phyloP scores from a whole-genome alignment of 2,888 invertebrate species.

The Scaptomyza polygonia region DNA sequence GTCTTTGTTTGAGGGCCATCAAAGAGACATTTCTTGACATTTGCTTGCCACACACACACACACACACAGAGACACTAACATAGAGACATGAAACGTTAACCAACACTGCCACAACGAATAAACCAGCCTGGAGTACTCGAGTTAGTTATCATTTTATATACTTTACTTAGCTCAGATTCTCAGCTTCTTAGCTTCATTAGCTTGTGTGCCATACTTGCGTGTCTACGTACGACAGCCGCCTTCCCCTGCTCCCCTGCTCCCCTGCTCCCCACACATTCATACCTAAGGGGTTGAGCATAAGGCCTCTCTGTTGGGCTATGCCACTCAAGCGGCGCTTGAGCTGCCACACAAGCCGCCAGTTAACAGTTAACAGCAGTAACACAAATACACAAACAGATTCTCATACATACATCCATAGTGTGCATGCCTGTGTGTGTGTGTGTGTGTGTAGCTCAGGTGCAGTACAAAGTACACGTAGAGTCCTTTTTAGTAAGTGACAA shows the following conservation, averaged over 20 bases:
- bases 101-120: constrained; percentile 39
- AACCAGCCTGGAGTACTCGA: constrained; percentile 22
- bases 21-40: constrained; percentile 59
- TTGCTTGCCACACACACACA: constrained; percentile 47
- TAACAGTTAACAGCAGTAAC: constrained; percentile 30
- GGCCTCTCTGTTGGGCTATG: background rate
- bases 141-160: constrained; percentile 62
- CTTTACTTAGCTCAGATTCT: constrained; percentile 49
- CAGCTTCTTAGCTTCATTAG: constrained; percentile 62
- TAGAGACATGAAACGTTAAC: no score
- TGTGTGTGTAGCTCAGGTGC: constrained; percentile 33
- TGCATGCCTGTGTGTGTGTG: no score
- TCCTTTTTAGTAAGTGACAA: background rate
- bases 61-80: constrained; percentile 6
- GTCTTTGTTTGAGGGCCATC: constrained; percentile 54
- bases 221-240: no score
- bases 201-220: no score
- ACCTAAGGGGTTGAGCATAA: no score
- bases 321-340: constrained; percentile 57
- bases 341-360: constrained; percentile 35
- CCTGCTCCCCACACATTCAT: no score
- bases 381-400: no score
- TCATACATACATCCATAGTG: no score
- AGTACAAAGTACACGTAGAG: constrained; percentile 14
- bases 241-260: no score